Evolutionary conservation across 2,888 invertebrate genomes (phyloP).

Genomic region (Pterostichus niger): DNA sequence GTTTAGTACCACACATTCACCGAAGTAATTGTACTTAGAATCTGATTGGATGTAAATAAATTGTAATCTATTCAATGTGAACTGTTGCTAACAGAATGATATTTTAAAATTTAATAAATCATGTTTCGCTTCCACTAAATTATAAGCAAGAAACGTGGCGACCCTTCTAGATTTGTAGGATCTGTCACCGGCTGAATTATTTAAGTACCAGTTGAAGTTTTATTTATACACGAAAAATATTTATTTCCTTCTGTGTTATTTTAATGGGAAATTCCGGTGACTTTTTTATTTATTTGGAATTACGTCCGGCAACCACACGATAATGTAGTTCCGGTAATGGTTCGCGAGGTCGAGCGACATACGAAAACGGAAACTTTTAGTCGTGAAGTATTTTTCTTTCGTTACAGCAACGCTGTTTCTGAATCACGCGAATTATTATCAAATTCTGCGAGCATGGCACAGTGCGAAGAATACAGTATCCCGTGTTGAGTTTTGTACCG

Average conservation of each 20-base stretch:
- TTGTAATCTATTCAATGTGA: no score
- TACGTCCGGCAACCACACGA: slow-evolving; percentile 63
- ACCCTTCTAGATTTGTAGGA: background rate
- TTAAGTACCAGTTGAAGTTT: slow-evolving; percentile 54
- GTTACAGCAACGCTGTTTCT: slow-evolving; percentile 41
- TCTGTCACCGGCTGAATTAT: slow-evolving; percentile 40
- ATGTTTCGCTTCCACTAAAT: background rate
- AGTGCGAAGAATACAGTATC: no score
- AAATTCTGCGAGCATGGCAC: slow-evolving; percentile 10
- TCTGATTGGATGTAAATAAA: no score
- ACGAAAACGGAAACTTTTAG: slow-evolving; percentile 61
- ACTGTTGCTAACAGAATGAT: no score
- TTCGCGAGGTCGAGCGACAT: slow-evolving; percentile 45
- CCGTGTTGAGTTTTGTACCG: background rate
- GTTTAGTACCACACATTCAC: no score
- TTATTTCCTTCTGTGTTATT: slow-evolving; percentile 62
- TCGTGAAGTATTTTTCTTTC: slow-evolving; percentile 57
- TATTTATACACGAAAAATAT: slow-evolving; percentile 64
- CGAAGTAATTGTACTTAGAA: no score
- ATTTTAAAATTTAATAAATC: no score
- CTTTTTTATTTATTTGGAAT: slow-evolving; percentile 65
- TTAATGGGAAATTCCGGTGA: slow-evolving; percentile 63
- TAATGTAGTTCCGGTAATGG: slow-evolving; percentile 44
- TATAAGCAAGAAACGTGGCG: background rate
- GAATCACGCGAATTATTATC: slow-evolving; percentile 61